Base-by-base conservation (phyloP, 2,797 vertebrate genomes). In the Aeoliscus strigatus region DNA sequence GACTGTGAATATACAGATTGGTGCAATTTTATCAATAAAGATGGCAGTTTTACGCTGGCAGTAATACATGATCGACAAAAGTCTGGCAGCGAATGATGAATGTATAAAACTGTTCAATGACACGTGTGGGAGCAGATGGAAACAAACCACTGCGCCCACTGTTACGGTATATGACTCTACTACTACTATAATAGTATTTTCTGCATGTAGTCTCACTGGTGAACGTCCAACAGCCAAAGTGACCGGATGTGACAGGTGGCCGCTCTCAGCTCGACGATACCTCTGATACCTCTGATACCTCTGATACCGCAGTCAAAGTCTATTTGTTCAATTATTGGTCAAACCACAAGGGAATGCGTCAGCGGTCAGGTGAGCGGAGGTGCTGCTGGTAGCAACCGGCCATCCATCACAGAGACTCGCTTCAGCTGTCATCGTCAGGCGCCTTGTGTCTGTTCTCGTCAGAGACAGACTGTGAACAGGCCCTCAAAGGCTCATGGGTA, bases 361-460 rank as follows among this genome's bases (percentile, higher is more conserved):
- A 30, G 15, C 43, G 27, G 44, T 52, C 49, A 40, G 44, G 58
- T 62, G 48, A 40, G 35, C 46, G 46, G 51, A 42, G 55, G 24
- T 38, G 40, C 30, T 47, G 40, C 39, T 46, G 12, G 50, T 28
- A 48, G 62, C 44, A 59, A 41, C 58, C n/a, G n/a, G n/a, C n/a
- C 42, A 64, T 82, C 70, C 64, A 73, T 84, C 79, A 70, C 49
- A 11, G 27, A 53, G 41, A 41, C 38, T 60, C 42, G 42, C 55
- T 54, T 66, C 51, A 60, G 59, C 52, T 80, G 67, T 83, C 69
- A 65, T 77, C 69, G 69, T 30, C 62, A 48, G 35, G 45, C 42
- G 60, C n/a, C 61, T 45, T 68, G 37, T 77, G 82, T 73, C 77
- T 81, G 66, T 74, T 83, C 83, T 75, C 82, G 80, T 84, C 64